Base-by-base conservation (phyloP, 1,140 invertebrate genomes). In the Penaeus vannamei region DNA sequence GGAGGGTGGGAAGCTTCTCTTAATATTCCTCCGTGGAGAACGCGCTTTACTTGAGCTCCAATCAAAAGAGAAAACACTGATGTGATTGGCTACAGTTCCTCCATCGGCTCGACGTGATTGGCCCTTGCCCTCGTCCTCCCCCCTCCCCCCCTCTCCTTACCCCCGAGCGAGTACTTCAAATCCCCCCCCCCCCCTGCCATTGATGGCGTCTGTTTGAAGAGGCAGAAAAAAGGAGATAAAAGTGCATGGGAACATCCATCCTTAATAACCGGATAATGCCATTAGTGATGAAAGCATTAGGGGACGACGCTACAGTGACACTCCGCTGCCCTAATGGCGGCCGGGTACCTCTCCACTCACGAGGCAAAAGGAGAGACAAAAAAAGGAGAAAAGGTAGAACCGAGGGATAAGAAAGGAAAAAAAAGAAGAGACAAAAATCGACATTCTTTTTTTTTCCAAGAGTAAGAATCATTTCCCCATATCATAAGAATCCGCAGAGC, bases 201-300 rank as follows among this genome's bases (percentile, higher is more conserved):
- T 89, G 64, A 89, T 84, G 42, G 87, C 81, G 69, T 89, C 87
- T 89, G 87, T 89, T 89, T 89, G 87, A 89, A 89, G 87, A 89
- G 87, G 81, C n/a, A 29, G 80, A 66, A 61, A 89, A 88, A 79
- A 84, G 72, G 69, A 82, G 82, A 26, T 84, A 89, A 89, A 89
- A 84, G 87, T 89, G 66, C 87, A 72, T 89, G 87, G 87, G 87
- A 89, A 89, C 87, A 84, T 84, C 87, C 87, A 69, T 89, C 77
- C 87, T 89, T 89, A 89, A 89, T 89, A 89, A 89, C 87, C 87
- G 87, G 87, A 89, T 89, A 89, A 89, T 89, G 66, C 87, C 87
- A 89, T 89, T 89, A 89, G 87, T 26, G 87, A 89, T 89, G 87
- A 89, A 89, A 84, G 87, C 82, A 89, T 84, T 29, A 79, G 61